Conservation (phyloP, 1,140 invertebrate species). For the Drosophila serrata region DNA sequence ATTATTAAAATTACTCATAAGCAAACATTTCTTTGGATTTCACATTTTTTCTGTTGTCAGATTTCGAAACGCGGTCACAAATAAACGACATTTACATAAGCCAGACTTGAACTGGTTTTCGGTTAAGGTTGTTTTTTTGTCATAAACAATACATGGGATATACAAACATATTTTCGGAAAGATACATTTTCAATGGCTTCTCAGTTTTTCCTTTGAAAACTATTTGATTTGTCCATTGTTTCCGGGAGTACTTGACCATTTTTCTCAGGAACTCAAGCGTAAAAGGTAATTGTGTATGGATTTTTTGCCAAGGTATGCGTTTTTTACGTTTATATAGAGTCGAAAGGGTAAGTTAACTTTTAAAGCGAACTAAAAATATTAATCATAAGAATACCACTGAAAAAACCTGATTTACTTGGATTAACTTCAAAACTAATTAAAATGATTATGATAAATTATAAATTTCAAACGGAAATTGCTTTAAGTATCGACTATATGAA, state of each 20-base stretch:
- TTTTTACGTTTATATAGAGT: background rate
- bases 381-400: too few species aligned
- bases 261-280: slow-evolving; percentile 9
- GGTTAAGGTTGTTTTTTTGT: slow-evolving; percentile 28
- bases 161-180: too few species aligned
- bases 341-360: background rate
- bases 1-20: slow-evolving; percentile 35
- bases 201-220: slow-evolving; percentile 1
- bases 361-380: too few species aligned
- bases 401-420: too few species aligned
- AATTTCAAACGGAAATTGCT: background rate
- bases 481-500: background rate
- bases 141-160: slow-evolving; percentile 11
- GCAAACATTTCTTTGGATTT: slow-evolving; percentile 3
- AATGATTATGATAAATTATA: background rate
- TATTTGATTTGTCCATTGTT: slow-evolving; percentile 4
- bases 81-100: slow-evolving; percentile 36
- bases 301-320: background rate
- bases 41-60: background rate
- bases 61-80: slow-evolving; percentile 31
- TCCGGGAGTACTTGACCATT: background rate
- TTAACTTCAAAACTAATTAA: background rate
- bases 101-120: slow-evolving; percentile 48
- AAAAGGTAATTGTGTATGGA: background rate
- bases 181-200: slow-evolving; percentile 13